A percentile compares a stretch with the other conserved stretches of the same genome.
Conservation (phyloP, 2,888 invertebrate species). For the Caenorhabditis sinica region DNA sequence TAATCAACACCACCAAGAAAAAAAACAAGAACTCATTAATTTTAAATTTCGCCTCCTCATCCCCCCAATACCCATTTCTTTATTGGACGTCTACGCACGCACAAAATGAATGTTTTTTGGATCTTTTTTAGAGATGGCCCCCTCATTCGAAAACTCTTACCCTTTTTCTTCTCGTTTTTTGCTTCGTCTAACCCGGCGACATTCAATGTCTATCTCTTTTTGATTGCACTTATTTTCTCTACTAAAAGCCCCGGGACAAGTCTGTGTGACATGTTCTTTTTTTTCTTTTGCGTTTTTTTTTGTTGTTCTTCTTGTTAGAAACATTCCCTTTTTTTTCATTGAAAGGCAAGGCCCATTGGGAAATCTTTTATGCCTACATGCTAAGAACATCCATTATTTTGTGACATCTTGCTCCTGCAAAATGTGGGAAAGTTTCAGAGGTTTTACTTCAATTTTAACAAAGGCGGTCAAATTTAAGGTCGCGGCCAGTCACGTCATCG, state of each 20-base stretch:
- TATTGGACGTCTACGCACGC: not conserved
- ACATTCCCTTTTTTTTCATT: not conserved
- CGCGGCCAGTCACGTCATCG: too few species aligned
- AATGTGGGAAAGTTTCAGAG: not conserved
- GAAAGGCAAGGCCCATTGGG: not conserved
- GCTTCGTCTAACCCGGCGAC: slow-evolving; percentile 10
- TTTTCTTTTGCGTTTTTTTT: slow-evolving; percentile 12
- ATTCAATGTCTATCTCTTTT: slow-evolving; percentile 16
- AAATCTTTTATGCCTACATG: not conserved
- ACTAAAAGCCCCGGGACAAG: not conserved
- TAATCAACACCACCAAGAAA: not conserved
- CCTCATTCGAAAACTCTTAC: not conserved
- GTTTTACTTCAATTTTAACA: too few species aligned
- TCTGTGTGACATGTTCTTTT: slow-evolving; percentile 27
- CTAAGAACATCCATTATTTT: not conserved
- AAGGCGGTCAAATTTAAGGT: too few species aligned
- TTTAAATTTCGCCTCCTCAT: not conserved
- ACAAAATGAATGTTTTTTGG: not conserved
- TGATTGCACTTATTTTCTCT: slow-evolving; percentile 4
- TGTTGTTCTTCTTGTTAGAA: not conserved
- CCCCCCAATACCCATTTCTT: not conserved
- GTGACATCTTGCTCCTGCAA: not conserved
- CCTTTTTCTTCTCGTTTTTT: not conserved
- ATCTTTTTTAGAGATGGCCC: not conserved
- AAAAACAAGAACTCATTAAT: slow-evolving; percentile 5